Conservation (phyloP, 1,140 invertebrate genomes). For the Zaprionus gabonicus region DNA sequence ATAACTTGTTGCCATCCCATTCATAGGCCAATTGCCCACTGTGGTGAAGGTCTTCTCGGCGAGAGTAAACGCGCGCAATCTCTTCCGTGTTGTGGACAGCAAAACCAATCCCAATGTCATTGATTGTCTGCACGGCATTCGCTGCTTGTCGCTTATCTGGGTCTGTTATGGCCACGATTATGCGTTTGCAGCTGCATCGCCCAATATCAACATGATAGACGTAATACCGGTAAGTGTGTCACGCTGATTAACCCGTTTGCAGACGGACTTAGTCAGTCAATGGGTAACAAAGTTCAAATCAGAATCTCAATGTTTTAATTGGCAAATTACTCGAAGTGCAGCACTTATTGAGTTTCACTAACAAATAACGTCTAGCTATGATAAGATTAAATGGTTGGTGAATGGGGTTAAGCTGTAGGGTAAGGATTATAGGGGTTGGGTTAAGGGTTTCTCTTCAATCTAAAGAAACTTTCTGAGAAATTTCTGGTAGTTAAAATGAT, state of each 20-base stretch:
- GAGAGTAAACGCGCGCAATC: constrained; percentile 40
- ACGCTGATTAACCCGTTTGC: neutral
- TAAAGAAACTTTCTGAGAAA: too few species aligned
- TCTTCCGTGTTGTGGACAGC: constrained; percentile 52
- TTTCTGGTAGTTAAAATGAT: too few species aligned
- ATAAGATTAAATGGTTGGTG: too few species aligned
- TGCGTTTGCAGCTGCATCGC: neutral
- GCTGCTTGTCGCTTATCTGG: constrained; percentile 67
- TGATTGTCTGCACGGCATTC: constrained; percentile 65
- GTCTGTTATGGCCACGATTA: constrained; percentile 59
- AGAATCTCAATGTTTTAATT: constrained; percentile 1
- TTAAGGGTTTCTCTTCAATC: too few species aligned
- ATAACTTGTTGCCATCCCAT: neutral
- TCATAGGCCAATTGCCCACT: constrained; percentile 18
- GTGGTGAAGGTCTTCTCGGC: constrained; percentile 55
- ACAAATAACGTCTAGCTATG: too few species aligned
- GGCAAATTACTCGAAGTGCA: neutral
- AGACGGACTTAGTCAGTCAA: neutral
- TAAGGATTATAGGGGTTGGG: too few species aligned
- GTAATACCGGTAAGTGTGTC: constrained; percentile 13
- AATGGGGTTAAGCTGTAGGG: too few species aligned
- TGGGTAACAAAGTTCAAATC: neutral
- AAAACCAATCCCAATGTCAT: constrained; percentile 64
- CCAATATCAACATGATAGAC: constrained; percentile 39
- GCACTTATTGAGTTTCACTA: neutral